These are phyloP conservation scores for Emmelina monodactyla DNA, from an alignment of 2,888 invertebrate genomes.

Conservation along the genomic window DNA sequence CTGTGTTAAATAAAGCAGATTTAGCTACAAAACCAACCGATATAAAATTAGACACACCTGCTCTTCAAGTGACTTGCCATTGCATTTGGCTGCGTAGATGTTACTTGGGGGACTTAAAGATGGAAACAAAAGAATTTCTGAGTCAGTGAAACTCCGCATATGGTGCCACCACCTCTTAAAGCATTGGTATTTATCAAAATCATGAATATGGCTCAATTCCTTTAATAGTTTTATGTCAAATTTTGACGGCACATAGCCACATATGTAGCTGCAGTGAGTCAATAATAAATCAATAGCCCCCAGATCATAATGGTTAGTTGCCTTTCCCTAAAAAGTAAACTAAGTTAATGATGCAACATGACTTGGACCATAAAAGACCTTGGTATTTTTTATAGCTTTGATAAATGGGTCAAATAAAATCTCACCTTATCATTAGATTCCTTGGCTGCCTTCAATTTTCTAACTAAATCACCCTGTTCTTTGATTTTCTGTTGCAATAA, in stretches of 20 bases:
- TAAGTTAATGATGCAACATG: constrained; percentile 26
- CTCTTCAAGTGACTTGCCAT: constrained; percentile 28
- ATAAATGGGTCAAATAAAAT: constrained; percentile 1
- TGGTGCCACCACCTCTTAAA: constrained; percentile 69
- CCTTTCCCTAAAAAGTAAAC: constrained; percentile 36
- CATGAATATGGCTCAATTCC: constrained; percentile 28
- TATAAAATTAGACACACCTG: no score
- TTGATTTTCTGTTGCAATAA: constrained; percentile 43
- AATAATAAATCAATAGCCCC: constrained; percentile 49
- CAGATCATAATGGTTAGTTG: constrained; percentile 25
- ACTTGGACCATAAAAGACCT: constrained; percentile 4
- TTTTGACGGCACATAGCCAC: constrained; percentile 61
- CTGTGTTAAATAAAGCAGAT: no score
- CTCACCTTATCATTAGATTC: constrained; percentile 79
- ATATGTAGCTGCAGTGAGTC: constrained; percentile 62
- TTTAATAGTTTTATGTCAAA: constrained; percentile 51
- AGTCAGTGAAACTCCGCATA: constrained; percentile 65
- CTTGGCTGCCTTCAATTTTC: constrained; percentile 82
- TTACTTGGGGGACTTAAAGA: no score
- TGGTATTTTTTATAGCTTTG: background rate
- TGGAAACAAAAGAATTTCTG: constrained; percentile 56
- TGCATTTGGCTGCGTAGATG: constrained; percentile 23
- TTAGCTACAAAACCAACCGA: no score
- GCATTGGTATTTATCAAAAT: constrained; percentile 45
- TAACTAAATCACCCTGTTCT: constrained; percentile 81